phyloP scores from a whole-genome alignment of 2,797 vertebrate genomes.

The Clarias pachynema region DNA sequence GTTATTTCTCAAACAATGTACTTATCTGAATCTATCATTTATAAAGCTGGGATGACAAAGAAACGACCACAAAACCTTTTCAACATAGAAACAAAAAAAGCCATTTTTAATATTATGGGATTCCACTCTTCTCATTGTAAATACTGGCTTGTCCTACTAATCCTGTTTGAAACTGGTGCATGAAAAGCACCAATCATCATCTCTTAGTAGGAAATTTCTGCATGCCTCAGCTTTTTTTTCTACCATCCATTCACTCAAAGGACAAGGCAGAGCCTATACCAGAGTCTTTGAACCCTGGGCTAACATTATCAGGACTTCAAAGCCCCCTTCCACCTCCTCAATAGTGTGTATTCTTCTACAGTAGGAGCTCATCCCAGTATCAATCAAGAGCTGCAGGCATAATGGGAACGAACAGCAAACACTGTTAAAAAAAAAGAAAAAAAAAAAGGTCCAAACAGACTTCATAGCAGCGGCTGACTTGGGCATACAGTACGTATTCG shows the following conservation, averaged over 20 bases:
- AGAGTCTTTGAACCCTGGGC: conserved; percentile 69
- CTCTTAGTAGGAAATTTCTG: conserved; percentile 55
- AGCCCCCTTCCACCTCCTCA: conserved; percentile 64
- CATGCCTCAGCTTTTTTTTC: conserved; percentile 67
- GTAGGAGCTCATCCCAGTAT: conserved; percentile 59
- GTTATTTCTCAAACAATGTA: neutral
- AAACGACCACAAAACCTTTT: neutral
- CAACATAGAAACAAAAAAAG: neutral
- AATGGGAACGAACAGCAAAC: conserved; percentile 42
- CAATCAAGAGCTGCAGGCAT: conserved; percentile 59
- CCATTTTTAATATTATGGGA: neutral
- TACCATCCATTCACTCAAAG: conserved; percentile 72
- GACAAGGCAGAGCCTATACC: conserved; percentile 72
- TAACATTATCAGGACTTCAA: conserved; percentile 76
- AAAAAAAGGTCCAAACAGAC: conserved; percentile 42
- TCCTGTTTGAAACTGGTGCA: conserved; percentile 57
- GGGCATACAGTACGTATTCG: conserved; percentile 33
- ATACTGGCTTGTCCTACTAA: conserved; percentile 54
- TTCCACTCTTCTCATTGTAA: conserved; percentile 22
- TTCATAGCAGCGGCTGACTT: conserved; percentile 39
- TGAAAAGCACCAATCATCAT: conserved; percentile 62
- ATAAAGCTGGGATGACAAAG: neutral
- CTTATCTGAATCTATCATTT: neutral
- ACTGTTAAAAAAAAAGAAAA: conserved; percentile 29
- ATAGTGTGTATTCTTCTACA: conserved; percentile 64